phyloP scores from a whole-genome alignment of 2,888 invertebrate species.

The Salticus scenicus region DNA sequence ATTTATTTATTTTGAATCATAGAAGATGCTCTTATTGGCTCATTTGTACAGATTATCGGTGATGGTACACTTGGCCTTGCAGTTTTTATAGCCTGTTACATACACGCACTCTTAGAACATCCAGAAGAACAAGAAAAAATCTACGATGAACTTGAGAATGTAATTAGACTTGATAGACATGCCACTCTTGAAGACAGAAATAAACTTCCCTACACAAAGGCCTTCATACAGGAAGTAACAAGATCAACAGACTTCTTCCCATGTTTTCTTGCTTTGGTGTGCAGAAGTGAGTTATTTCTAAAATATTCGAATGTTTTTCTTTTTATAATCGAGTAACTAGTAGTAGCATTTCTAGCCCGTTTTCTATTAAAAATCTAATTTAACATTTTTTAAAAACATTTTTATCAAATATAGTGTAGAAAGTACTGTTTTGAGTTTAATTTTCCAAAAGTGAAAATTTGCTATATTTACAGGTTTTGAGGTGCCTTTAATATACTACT shows the following conservation, averaged over 20 bases:
- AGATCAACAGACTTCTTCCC: conserved; percentile 4
- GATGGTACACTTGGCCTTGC: background rate
- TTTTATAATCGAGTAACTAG: too few relatives aligned
- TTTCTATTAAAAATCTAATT: too few relatives aligned
- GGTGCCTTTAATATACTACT: too few relatives aligned
- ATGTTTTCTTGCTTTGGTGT: background rate
- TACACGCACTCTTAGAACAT: background rate
- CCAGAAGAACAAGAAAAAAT: conserved; percentile 25
- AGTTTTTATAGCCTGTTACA: background rate
- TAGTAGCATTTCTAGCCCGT: too few relatives aligned
- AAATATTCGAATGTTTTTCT: too few relatives aligned
- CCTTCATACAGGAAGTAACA: conserved; percentile 4
- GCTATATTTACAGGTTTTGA: too few relatives aligned
- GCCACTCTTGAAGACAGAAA: background rate
- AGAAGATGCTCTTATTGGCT: background rate
- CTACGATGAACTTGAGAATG: background rate
- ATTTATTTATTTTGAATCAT: too few relatives aligned
- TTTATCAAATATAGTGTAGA: too few relatives aligned
- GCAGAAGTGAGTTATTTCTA: conserved; percentile 17
- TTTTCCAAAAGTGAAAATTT: too few relatives aligned
- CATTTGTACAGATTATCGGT: background rate
- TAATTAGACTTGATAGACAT: background rate
- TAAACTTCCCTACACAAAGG: conserved; percentile 19
- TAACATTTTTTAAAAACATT: too few relatives aligned
- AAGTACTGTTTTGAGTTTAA: too few relatives aligned